Percentiles rank a stretch among this genome's conserved stretches.
These are phyloP conservation scores for Apoderus coryli DNA, from an alignment of 2,888 invertebrate species.

Conservation along the genomic window DNA sequence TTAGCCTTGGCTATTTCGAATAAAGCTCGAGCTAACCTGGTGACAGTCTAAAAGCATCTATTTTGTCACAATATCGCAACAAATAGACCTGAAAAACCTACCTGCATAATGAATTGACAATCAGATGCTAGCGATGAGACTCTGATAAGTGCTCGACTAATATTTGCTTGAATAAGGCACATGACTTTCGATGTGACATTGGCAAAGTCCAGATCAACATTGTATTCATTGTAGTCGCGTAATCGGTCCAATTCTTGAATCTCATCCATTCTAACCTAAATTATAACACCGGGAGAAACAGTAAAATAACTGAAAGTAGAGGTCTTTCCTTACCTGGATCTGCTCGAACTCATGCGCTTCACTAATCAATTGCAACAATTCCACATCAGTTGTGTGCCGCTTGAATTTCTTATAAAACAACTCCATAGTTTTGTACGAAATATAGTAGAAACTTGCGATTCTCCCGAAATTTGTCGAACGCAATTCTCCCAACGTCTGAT, in stretches of 20 bases:
- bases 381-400: conserved; percentile 70
- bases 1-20: conserved; percentile 75
- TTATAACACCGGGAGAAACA: conserved; percentile 11
- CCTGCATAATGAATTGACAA: conserved; percentile 77
- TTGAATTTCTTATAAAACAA: conserved; percentile 74
- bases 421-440: conserved; percentile 90
- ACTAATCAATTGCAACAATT: conserved; percentile 82
- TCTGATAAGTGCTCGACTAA: conserved; percentile 68
- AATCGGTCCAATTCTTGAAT: conserved; percentile 76
- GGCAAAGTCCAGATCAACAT: conserved; percentile 70
- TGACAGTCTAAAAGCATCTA: conserved; percentile 57
- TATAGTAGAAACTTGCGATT: conserved; percentile 95
- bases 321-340: conserved; percentile 53
- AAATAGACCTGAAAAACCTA: conserved; percentile 25
- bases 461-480: conserved; percentile 78
- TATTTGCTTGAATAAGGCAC: conserved; percentile 79
- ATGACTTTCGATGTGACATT: conserved; percentile 91
- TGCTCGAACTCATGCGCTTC: conserved; percentile 91
- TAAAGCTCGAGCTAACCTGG: conserved; percentile 77
- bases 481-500: conserved; percentile 68
- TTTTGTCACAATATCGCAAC: background rate
- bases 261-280: conserved; percentile 85
- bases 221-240: conserved; percentile 57
- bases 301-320: too few species aligned
- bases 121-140: conserved; percentile 81